Percentiles rank a stretch among this genome's conserved stretches.
Evolutionary conservation across 2,888 invertebrate genomes (phyloP).

Genomic region (Lymantria dispar): DNA sequence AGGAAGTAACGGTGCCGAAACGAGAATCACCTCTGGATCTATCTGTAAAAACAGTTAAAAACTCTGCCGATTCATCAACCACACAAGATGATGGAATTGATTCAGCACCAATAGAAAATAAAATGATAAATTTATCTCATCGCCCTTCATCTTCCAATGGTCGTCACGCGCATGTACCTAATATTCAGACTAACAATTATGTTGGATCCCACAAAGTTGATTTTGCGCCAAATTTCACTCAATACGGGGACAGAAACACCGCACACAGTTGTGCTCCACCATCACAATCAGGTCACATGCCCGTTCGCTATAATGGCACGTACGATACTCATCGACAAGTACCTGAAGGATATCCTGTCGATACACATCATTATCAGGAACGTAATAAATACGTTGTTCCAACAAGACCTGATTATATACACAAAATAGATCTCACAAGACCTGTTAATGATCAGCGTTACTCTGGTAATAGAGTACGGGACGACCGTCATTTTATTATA

Average conservation of each 20-base stretch:
- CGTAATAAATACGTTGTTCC: conserved; percentile 56
- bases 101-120: conserved; percentile 62
- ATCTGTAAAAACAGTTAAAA: conserved; percentile 94
- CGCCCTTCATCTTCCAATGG: conserved; percentile 55
- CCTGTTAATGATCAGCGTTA: conserved; percentile 57
- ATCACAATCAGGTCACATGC: conserved; percentile 46
- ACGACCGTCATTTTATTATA: conserved; percentile 66
- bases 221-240: conserved; percentile 88
- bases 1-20: conserved; percentile 88
- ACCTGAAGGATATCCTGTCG: conserved; percentile 55
- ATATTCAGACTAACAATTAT: conserved; percentile 47
- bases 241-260: conserved; percentile 63
- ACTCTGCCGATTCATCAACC: conserved; percentile 94
- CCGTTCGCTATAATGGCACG: conserved; percentile 60
- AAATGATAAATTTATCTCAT: conserved; percentile 53
- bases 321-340: conserved; percentile 55
- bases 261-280: conserved; percentile 46
- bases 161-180: conserved; percentile 37
- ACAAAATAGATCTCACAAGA: conserved; percentile 75
- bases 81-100: conserved; percentile 85
- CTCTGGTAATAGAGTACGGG: conserved; percentile 59
- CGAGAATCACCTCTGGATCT: conserved; percentile 92
- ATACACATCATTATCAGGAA: conserved; percentile 64
- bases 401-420: conserved; percentile 61
- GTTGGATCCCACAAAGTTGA: conserved; percentile 87